These are phyloP conservation scores for Tolmerus cingulatus DNA, from an alignment of 2,888 invertebrate species.

Conservation along the genomic window DNA sequence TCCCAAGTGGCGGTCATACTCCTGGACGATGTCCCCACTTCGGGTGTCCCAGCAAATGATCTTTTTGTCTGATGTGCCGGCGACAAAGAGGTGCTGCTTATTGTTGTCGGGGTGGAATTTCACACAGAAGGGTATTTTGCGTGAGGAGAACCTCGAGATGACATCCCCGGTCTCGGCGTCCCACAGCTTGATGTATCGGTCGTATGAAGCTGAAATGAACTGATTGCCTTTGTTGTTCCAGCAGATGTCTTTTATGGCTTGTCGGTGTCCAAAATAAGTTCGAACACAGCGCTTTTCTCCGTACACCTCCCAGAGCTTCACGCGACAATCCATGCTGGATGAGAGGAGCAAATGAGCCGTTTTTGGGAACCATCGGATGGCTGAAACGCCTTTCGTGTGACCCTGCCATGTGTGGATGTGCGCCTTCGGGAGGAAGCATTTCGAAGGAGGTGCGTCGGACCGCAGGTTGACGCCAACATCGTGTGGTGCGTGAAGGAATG, in stretches of 20 bases:
- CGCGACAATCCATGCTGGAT: slow-evolving; percentile 95
- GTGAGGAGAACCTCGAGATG: slow-evolving; percentile 86
- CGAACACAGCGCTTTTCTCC: slow-evolving; percentile 90
- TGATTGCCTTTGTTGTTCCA: slow-evolving; percentile 94
- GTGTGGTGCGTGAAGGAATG: slow-evolving; percentile 91
- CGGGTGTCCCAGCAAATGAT: slow-evolving; percentile 99
- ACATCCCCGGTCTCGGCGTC: slow-evolving; percentile 96
- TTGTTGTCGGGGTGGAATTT: slow-evolving; percentile 98
- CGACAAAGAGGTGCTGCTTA: slow-evolving; percentile 97
- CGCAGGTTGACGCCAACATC: slow-evolving; percentile 90
- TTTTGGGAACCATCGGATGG: slow-evolving; percentile 92
- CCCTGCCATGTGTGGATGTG: slow-evolving; percentile 97
- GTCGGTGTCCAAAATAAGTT: slow-evolving; percentile 95
- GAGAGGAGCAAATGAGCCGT: slow-evolving; percentile 95
- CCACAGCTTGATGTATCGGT: slow-evolving; percentile 98
- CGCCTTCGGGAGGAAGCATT: slow-evolving; percentile 95
- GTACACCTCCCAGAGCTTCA: slow-evolving; percentile 99
- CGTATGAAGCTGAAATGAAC: slow-evolving; percentile 96
- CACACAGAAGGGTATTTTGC: slow-evolving; percentile 97
- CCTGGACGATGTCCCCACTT: slow-evolving; percentile 94
- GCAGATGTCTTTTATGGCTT: slow-evolving; percentile 94
- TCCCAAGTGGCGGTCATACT: slow-evolving; percentile 98
- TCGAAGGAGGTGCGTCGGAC: slow-evolving; percentile 87
- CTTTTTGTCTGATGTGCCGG: slow-evolving; percentile 98
- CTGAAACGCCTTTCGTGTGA: slow-evolving; percentile 95